Evolutionary conservation across 2,888 invertebrate genomes (phyloP).

Genomic region (Lepidochrysops patricia): DNA sequence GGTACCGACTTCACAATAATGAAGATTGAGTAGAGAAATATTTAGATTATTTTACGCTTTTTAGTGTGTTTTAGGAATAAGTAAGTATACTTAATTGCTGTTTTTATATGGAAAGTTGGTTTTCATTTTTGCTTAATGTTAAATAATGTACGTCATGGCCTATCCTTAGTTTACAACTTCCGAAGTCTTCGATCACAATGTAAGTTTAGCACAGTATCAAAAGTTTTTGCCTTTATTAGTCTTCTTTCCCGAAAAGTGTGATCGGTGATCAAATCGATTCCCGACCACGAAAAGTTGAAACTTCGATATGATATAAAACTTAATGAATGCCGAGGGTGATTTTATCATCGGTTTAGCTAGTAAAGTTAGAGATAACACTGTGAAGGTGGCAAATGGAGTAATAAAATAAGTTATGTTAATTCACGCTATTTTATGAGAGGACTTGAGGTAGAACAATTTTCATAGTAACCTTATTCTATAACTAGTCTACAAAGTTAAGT

Average conservation of each 20-base stretch:
- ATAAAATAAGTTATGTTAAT: constrained; percentile 8
- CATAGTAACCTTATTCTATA: background rate
- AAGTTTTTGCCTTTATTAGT: background rate
- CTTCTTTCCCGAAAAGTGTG: background rate
- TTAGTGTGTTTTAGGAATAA: background rate
- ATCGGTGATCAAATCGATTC: background rate
- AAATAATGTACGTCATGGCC: too few species aligned
- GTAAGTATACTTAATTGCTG: too few species aligned
- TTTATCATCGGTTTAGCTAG: background rate
- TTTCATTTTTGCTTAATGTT: too few species aligned
- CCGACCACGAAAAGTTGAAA: background rate
- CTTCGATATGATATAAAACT: constrained; percentile 1
- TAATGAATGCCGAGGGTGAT: constrained; percentile 2
- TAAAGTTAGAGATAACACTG: constrained; percentile 1
- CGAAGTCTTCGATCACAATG: too few species aligned
- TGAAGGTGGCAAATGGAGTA: constrained; percentile 7
- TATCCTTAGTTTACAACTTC: too few species aligned
- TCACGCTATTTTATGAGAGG: background rate
- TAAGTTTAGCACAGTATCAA: background rate
- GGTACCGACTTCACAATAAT: background rate
- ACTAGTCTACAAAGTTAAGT: background rate
- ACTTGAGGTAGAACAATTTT: background rate
- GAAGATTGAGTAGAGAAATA: background rate
- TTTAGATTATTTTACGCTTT: too few species aligned
- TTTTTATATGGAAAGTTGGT: too few species aligned